These are phyloP conservation scores for Anticlea derivata DNA, from an alignment of 2,888 invertebrate genomes.

Conservation along the genomic window DNA sequence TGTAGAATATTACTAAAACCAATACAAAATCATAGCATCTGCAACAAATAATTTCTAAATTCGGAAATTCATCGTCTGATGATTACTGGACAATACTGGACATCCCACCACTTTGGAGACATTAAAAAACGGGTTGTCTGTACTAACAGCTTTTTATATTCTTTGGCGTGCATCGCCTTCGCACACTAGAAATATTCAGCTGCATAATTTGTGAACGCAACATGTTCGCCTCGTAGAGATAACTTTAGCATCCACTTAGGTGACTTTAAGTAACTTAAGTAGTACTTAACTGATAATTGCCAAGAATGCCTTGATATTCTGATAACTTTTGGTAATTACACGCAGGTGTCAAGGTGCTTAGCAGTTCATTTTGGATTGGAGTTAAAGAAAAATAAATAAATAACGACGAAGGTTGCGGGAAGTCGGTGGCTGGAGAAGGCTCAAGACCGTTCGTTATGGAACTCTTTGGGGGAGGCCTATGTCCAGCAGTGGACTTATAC, in stretches of 20 bases:
- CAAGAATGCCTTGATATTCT: constrained; percentile 38
- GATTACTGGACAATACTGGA: too few species aligned
- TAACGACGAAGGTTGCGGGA: too few species aligned
- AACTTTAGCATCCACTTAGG: constrained; percentile 44
- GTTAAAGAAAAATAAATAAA: not conserved
- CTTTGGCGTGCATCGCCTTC: constrained; percentile 35
- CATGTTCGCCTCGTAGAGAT: constrained; percentile 45
- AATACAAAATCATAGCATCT: too few species aligned
- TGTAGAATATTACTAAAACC: too few species aligned
- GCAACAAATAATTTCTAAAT: too few species aligned
- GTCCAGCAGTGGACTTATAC: too few species aligned
- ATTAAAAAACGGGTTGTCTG: constrained; percentile 1
- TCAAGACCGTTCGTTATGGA: too few species aligned
- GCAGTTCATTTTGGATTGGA: constrained; percentile 7
- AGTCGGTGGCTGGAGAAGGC: too few species aligned
- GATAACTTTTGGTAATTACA: constrained; percentile 33
- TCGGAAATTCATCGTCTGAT: too few species aligned
- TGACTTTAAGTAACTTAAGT: constrained; percentile 43
- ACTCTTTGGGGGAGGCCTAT: too few species aligned
- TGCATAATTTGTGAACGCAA: constrained; percentile 41
- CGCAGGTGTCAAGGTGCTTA: constrained; percentile 32
- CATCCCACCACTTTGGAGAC: too few species aligned
- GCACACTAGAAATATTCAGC: constrained; percentile 32
- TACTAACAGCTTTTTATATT: constrained; percentile 23
- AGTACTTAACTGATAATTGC: constrained; percentile 45